These are phyloP conservation scores for Telmatochromis brachygnathus DNA, from an alignment of 2,113 vertebrate genomes.

Conservation along the genomic window DNA sequence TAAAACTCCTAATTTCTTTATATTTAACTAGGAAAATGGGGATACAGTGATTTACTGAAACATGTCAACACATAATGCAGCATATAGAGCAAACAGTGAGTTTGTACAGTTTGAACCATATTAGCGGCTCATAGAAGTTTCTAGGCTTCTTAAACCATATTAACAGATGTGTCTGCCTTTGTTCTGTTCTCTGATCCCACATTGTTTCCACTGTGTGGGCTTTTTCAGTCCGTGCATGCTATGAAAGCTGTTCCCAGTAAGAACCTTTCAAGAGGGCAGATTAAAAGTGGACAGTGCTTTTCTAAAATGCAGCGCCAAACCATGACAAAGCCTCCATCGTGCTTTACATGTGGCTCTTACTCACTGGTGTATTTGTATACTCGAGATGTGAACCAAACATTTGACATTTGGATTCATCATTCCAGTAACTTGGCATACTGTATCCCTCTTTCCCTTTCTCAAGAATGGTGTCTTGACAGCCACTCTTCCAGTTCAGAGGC, in stretches of 20 bases:
- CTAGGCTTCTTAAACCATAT: background rate
- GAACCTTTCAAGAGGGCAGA: background rate
- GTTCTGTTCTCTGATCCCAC: background rate
- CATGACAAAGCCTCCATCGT: background rate
- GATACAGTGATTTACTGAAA: background rate
- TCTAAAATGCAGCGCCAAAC: background rate
- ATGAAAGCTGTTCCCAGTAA: background rate
- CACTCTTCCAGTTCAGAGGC: background rate
- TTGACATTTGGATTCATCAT: background rate
- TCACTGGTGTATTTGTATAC: background rate
- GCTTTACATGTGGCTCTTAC: background rate
- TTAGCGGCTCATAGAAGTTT: background rate
- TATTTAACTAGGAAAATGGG: fast-evolving
- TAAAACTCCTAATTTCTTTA: background rate
- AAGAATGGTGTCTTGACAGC: background rate
- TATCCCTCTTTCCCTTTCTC: background rate
- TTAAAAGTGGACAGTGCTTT: background rate
- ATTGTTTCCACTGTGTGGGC: fast-evolving
- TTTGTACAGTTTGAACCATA: background rate
- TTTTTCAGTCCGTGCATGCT: background rate
- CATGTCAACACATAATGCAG: background rate
- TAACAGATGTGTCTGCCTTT: background rate
- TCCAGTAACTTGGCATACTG: background rate
- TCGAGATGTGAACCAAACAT: fast-evolving
- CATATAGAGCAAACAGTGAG: fast-evolving